Conservation (phyloP, 2,113 vertebrate species). For the Ellobius talpinus region DNA sequence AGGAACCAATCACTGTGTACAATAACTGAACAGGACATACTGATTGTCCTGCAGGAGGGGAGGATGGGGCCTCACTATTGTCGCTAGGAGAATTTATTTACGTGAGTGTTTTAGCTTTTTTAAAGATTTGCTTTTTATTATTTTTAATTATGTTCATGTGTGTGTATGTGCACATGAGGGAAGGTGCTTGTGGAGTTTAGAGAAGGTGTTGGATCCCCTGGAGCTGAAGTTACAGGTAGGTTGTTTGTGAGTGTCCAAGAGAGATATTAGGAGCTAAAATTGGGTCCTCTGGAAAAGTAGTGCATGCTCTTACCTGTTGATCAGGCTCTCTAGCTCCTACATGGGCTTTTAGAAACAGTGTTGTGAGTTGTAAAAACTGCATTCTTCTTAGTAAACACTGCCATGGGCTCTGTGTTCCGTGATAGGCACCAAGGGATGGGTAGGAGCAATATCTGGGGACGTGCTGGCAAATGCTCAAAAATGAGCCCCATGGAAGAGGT, state of each 20-base stretch:
- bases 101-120: neutral
- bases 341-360: neutral
- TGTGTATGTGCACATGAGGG: neutral
- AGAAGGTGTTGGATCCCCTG: neutral
- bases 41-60: neutral
- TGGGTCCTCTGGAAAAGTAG: neutral
- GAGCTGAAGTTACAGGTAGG: neutral
- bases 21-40: neutral
- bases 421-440: neutral
- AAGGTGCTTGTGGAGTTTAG: neutral
- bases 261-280: no score
- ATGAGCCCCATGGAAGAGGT: neutral
- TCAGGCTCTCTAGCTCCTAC: neutral
- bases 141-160: neutral
- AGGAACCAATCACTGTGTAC: accelerated
- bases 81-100: neutral
- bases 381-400: neutral
- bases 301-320: neutral
- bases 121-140: neutral
- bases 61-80: neutral
- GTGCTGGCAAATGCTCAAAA: neutral
- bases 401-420: neutral
- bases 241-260: neutral
- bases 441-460: neutral
- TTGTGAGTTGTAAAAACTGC: neutral